Percentiles rank a stretch among this genome's conserved stretches.
Evolutionary conservation across 2,888 invertebrate genomes (phyloP).

Genomic region (Pachydiplax longipennis): DNA sequence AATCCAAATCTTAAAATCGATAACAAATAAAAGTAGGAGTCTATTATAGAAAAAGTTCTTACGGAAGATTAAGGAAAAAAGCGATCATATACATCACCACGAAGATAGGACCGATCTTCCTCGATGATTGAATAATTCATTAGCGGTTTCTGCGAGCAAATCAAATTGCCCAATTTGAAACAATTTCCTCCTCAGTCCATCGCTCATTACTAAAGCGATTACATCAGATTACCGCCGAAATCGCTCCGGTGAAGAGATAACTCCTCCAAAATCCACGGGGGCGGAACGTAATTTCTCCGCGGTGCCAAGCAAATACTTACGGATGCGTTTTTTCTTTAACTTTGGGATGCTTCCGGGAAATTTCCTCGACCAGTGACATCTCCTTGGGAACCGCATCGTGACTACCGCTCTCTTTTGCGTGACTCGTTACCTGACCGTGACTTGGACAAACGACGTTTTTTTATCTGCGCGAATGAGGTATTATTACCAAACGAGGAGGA

Average conservation of each 20-base stretch:
- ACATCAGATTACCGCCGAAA: background rate
- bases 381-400: background rate
- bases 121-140: background rate
- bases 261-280: background rate
- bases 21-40: no score
- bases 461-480: no score
- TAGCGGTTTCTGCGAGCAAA: background rate
- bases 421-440: background rate
- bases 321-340: background rate
- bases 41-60: no score
- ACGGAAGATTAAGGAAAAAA: no score
- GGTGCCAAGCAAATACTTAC: background rate
- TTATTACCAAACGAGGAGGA: no score
- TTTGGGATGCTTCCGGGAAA: background rate
- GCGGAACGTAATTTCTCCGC: background rate
- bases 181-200: background rate
- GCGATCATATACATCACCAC: no score
- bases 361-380: background rate
- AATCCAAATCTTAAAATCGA: no score
- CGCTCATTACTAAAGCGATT: background rate
- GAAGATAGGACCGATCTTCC: no score
- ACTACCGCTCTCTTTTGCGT: background rate
- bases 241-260: background rate
- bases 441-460: background rate
- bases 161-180: background rate